Evolutionary conservation across 1,140 invertebrate species (phyloP), one percentile per base, ranked within the genome.

Genomic region (Pseudomyrmex dendroicus): DNA sequence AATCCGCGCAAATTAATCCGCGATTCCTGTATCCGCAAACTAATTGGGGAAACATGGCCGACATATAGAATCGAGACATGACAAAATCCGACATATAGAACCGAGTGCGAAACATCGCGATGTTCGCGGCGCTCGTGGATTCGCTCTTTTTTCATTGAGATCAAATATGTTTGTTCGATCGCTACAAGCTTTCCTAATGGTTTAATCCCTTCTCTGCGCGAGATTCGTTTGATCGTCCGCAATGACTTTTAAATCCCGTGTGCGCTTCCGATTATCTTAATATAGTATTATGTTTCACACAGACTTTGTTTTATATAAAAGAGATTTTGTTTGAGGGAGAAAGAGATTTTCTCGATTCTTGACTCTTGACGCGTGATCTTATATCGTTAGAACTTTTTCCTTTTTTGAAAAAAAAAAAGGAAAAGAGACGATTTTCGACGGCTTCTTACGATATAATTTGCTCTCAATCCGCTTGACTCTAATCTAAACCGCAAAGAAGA

Each of bases 41-140:
- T 62, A 74, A 74, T 77, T 56, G 52, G n/a, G 50, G 25, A 67
- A 77, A 44, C 57, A 15, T 56, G 50, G n/a, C 63, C 12, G 13
- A 35, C 48, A 46, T 12, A 52, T 7, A 35, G 35, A 35, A 12
- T 13, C 13, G 52, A 35, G 7, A n/a, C n/a, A n/a, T n/a, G n/a
- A n/a, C 17, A 20, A 66, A 5, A 66, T 72, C 10, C 15, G 22
- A 54, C 48, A 46, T 12, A 52, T 7, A 35, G 35, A 35, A 12
- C 17, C 13, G 52, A 35, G 7, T 17, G 20, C 17, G 48, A 25
- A 54, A 77, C 22, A 46, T 66, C 46, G 62, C 46, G 48, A 66
- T 44, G 20, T 57, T 17, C 5, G 1, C 63, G n/a, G 25, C 10
- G 20, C 1, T 44, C 10, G 13, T 15, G 17, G 35, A 59, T 25